phyloP scores from a whole-genome alignment of 2,888 invertebrate genomes.

The Rotaria sp. region DNA sequence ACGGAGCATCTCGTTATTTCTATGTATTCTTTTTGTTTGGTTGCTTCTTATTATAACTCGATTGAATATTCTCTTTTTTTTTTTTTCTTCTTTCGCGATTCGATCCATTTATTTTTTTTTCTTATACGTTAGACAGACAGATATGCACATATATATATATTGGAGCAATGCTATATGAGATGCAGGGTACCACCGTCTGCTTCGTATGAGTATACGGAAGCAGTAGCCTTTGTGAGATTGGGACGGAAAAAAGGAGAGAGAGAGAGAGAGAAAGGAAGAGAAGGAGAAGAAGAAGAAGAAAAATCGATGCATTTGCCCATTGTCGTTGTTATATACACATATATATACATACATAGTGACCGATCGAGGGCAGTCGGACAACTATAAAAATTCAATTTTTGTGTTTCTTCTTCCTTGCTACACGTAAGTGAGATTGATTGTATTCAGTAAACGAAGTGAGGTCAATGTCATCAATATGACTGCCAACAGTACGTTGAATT shows the following conservation, averaged over 20 bases:
- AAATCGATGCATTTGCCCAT: conserved; percentile 17
- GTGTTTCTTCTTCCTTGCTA: conserved; percentile 22
- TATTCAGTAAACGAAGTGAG: background rate
- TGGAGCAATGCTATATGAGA: background rate
- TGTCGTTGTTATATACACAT: conserved; percentile 10
- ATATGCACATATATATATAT: background rate
- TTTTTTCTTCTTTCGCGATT: background rate
- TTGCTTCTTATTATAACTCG: background rate
- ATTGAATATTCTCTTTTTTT: background rate
- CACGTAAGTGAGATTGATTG: conserved; percentile 19
- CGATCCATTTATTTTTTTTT: background rate
- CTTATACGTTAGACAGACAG: background rate
- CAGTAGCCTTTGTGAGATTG: background rate
- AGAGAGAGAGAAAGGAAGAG: background rate
- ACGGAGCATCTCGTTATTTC: background rate
- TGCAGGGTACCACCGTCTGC: conserved; percentile 17
- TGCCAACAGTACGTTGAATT: conserved; percentile 5
- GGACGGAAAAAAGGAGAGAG: background rate
- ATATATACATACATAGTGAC: background rate
- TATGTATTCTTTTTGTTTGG: background rate
- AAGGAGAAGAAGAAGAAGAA: background rate
- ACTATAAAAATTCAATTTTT: conserved; percentile 13
- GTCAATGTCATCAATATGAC: conserved; percentile 12
- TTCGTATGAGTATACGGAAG: conserved; percentile 13
- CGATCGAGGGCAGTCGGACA: conserved; percentile 22